A percentile compares a stretch with the other conserved stretches of the same genome.
These are phyloP conservation scores for Microplitis deprimator DNA, from an alignment of 2,888 invertebrate species.

Conservation along the genomic window DNA sequence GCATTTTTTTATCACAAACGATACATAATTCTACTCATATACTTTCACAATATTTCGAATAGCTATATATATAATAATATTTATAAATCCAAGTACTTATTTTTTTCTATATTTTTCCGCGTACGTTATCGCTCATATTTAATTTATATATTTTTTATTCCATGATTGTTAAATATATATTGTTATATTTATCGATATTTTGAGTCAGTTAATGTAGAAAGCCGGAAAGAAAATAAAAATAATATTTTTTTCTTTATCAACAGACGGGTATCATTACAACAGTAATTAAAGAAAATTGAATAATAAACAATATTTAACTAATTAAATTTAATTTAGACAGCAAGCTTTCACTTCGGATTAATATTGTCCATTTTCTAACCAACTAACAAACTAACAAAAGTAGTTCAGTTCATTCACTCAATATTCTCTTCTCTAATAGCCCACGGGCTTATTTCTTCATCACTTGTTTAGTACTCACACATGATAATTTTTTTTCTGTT, in stretches of 20 bases:
- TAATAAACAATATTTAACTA: neutral
- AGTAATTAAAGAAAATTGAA: constrained; percentile 9
- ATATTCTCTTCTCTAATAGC: neutral
- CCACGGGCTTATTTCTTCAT: neutral
- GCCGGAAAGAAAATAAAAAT: neutral
- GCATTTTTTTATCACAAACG: constrained; percentile 18
- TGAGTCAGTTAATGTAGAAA: neutral
- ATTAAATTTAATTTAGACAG: neutral
- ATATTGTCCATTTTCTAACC: neutral
- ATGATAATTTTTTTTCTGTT: neutral
- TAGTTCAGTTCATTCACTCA: neutral
- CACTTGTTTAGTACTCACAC: neutral
- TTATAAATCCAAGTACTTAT: neutral
- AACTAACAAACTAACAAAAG: neutral
- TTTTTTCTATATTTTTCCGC: constrained; percentile 2
- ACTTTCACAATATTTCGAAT: constrained; percentile 25
- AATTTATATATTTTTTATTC: neutral
- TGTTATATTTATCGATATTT: constrained; percentile 11
- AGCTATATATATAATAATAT: neutral
- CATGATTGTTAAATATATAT: neutral
- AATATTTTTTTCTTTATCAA: too few species aligned
- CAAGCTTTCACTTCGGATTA: neutral
- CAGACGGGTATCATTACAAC: neutral
- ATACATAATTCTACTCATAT: constrained; percentile 17
- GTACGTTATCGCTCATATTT: constrained; percentile 10